Conservation (phyloP, 2,797 vertebrate genomes). For the Selene dorsalis region DNA sequence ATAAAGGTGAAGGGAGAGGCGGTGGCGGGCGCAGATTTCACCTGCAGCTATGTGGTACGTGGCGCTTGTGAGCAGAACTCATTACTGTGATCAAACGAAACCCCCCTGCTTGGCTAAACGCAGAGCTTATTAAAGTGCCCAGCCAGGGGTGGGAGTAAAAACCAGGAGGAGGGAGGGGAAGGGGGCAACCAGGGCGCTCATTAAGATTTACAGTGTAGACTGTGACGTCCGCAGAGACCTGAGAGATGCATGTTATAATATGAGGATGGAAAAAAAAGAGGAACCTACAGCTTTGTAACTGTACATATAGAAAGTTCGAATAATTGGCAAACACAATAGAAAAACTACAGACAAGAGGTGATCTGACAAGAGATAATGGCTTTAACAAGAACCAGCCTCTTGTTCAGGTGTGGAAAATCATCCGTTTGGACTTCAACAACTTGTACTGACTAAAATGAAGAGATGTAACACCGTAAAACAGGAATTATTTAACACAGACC, state of each 20-base stretch:
- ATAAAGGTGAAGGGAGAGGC: constrained; percentile 56
- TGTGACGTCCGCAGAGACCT: constrained; percentile 60
- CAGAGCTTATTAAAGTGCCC: constrained; percentile 83
- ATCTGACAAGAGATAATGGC: not conserved
- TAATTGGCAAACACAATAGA: not conserved
- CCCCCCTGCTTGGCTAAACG: constrained; percentile 72
- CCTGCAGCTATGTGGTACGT: constrained; percentile 80
- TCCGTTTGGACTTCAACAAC: not conserved
- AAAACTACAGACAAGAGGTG: not conserved
- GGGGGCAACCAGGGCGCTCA: constrained; percentile 54
- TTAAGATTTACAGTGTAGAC: constrained; percentile 79
- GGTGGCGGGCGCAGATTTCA: constrained; percentile 57
- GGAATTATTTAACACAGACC: too few species aligned
- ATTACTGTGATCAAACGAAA: constrained; percentile 85
- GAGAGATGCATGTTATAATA: constrained; percentile 36
- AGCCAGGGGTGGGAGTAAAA: constrained; percentile 80
- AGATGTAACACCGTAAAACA: not conserved
- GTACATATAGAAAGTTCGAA: not conserved
- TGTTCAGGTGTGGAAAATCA: not conserved
- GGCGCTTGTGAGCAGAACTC: constrained; percentile 77
- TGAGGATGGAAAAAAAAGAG: constrained; percentile 24
- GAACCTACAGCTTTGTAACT: constrained; percentile 17
- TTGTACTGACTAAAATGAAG: not conserved
- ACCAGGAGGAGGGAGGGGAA: constrained; percentile 38
- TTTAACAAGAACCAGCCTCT: not conserved